Evolutionary conservation across 2,113 vertebrate species (phyloP), one percentile per base, ranked within the genome.

Genomic region (Crypturellus undulatus): DNA sequence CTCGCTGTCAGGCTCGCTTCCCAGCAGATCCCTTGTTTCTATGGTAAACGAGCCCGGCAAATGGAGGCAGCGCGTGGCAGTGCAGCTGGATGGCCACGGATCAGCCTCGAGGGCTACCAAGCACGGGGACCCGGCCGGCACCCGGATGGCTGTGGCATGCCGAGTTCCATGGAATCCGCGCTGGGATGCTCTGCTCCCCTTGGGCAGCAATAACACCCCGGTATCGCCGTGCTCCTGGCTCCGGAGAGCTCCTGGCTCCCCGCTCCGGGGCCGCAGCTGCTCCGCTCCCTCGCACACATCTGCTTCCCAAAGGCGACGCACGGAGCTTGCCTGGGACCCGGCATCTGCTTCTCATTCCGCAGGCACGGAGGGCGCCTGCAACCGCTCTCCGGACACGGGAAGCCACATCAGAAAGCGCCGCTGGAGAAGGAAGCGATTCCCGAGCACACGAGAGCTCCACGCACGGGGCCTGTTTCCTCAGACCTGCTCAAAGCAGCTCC

Each of bases 61-160:
- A 34, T 8, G 21, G 63, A 56, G 49, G 10, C 30, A n/a, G 54
- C 38, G 32, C 51, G 9, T 14, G 11, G 51, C 52, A 26, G 34
- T 4, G 21, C 15, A 43, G 71, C 14, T 4, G 19, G 40, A 56
- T 6, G 5, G 28, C 22, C 24, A 40, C 11, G 10, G 45, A 51
- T 36, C 34, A 9, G 20, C 36, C 47, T 49, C 47, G 6, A 8
- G 34, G 16, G 51, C 25, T 24, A 6, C 67, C 22, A 6, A 19
- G 45, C 42, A 47, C 32, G 22, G 21, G 24, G 3, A 1, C 0
- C 4, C 28, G n/a, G 18, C 14, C 45, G 1, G 4, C 5, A 1
- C 0, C 4, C 32, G 30, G 1, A 3, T 36, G 1, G 4, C 45
- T 11, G 0, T 1, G 62, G 64, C 25, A 6, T 8, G 6, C 25